Conservation (phyloP, 92 coral and sea anemone genomes). For the Virgularia gustaviana region DNA sequence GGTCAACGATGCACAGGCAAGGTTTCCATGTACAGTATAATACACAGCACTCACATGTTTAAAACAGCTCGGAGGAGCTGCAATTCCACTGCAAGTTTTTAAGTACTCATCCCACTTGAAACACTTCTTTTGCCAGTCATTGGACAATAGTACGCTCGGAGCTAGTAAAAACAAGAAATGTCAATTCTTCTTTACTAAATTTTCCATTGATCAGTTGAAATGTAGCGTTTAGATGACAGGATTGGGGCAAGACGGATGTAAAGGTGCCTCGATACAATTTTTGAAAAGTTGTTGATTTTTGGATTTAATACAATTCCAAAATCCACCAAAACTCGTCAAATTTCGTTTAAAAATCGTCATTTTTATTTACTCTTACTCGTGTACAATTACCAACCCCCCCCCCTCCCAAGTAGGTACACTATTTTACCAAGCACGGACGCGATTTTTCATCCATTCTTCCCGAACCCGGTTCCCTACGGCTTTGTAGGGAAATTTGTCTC, state of each 20-base stretch:
- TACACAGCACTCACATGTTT: constrained; percentile 75
- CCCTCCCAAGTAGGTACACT: no score
- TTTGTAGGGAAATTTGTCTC: no score
- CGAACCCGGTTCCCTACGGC: no score
- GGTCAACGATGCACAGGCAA: neutral
- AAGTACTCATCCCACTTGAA: constrained; percentile 93
- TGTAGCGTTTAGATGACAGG: neutral
- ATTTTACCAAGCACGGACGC: no score
- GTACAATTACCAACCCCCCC: no score
- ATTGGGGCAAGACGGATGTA: neutral
- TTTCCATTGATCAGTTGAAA: neutral
- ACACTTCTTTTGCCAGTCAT: constrained; percentile 95
- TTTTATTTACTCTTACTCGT: no score
- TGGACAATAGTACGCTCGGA: constrained; percentile 49
- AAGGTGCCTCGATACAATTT: neutral
- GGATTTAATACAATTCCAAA: no score
- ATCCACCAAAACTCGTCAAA: no score
- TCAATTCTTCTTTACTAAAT: no score
- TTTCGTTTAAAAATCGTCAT: no score
- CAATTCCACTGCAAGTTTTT: constrained; percentile 81
- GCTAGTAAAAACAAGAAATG: neutral
- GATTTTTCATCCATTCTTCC: no score
- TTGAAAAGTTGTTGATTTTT: no score
- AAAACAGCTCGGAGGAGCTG: constrained; percentile 76
- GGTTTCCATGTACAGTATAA: neutral